Evolutionary conservation across 2,888 invertebrate genomes (phyloP).

Genomic region (Aphidius colemani): DNA sequence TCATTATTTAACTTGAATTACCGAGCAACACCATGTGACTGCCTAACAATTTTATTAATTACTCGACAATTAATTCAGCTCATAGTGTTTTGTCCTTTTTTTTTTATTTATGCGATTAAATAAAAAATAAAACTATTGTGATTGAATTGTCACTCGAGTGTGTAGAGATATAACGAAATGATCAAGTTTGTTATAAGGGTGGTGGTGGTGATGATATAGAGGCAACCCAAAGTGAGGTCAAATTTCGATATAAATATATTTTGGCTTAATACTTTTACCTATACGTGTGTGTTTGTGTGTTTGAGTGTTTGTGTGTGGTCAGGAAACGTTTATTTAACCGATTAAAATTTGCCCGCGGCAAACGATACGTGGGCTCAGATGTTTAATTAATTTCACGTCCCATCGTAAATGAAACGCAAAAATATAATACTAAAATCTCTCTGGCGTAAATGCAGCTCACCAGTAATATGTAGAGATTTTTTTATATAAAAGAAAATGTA

Average conservation of each 20-base stretch:
- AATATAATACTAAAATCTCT: constrained; percentile 44
- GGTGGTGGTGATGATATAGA: no score
- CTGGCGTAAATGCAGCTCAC: constrained; percentile 34
- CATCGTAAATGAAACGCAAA: constrained; percentile 47
- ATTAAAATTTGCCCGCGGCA: constrained; percentile 18
- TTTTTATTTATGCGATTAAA: no score
- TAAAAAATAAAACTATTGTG: no score
- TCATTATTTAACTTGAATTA: constrained; percentile 59
- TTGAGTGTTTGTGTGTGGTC: not conserved
- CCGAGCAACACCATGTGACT: constrained; percentile 43
- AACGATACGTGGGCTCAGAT: constrained; percentile 45
- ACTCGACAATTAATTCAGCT: constrained; percentile 30
- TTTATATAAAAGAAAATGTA: no score
- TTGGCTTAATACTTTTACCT: no score
- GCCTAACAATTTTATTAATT: constrained; percentile 56
- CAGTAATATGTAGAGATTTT: no score
- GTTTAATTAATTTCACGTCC: constrained; percentile 55
- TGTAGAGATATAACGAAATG: no score
- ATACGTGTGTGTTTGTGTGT: not conserved
- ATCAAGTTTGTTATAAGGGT: no score
- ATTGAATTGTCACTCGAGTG: no score
- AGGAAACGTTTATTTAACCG: constrained; percentile 27
- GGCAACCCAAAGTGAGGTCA: no score
- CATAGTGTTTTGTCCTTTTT: no score
- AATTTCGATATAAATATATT: no score